phyloP scores from a whole-genome alignment of 30 jellyfish, hydroid and myxozoan genomes.

The Aurelia sp. region DNA sequence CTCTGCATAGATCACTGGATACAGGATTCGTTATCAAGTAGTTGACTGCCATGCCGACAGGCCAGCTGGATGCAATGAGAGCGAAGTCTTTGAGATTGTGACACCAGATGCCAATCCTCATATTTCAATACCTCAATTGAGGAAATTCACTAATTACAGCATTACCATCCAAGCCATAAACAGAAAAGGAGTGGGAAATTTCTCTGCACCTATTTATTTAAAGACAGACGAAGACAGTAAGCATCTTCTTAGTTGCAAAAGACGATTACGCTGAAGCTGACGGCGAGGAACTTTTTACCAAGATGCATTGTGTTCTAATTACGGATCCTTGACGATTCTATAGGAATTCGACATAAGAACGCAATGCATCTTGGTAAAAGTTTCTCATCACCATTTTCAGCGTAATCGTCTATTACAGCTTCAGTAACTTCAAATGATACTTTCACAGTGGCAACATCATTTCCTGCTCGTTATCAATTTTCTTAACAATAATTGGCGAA shows the following conservation, averaged over 20 bases:
- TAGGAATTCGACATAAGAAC: no score
- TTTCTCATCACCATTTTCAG: no score
- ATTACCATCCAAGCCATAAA: constrained; percentile 48
- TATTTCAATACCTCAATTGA: constrained; percentile 16
- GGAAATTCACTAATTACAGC: constrained; percentile 38
- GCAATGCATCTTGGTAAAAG: no score
- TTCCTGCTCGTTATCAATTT: no score
- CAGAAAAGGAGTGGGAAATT: constrained; percentile 43
- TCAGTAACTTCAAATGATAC: no score
- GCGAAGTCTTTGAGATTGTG: constrained; percentile 5
- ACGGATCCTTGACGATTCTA: no score
- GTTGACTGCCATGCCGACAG: constrained; percentile 54
- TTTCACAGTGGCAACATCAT: no score
- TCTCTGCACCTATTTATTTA: constrained; percentile 31
- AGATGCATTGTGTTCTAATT: no score
- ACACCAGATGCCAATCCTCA: constrained; percentile 32
- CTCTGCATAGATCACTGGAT: constrained; percentile 22
- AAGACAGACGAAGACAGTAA: constrained; percentile 58
- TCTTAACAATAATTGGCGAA: no score
- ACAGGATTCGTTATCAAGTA: constrained; percentile 42
- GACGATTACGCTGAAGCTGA: no score
- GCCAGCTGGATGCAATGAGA: constrained; percentile 59
- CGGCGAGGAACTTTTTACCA: no score
- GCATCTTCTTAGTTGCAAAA: background rate
- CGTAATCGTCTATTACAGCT: no score